These are phyloP conservation scores for Merluccius polli DNA, from an alignment of 2,797 vertebrate genomes.

Conservation along the genomic window DNA sequence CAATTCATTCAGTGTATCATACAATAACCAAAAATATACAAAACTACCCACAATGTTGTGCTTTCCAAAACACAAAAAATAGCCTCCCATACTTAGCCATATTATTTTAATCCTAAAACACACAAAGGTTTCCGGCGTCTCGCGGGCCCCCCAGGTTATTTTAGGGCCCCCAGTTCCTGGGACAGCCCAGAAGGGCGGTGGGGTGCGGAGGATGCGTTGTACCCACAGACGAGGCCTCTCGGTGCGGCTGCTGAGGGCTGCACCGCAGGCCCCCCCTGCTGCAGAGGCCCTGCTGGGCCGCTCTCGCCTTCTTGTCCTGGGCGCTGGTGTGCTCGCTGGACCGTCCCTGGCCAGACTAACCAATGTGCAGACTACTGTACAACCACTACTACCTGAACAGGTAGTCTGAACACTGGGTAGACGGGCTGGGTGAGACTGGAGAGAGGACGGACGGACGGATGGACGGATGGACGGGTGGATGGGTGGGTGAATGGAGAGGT, in stretches of 20 bases:
- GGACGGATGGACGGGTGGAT: background rate
- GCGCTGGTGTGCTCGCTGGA: background rate
- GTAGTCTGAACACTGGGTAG: conserved; percentile 99
- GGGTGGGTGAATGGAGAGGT: background rate
- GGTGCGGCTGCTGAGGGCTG: conserved; percentile 15
- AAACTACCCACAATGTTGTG: background rate
- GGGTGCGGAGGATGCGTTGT: conserved; percentile 31
- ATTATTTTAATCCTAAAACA: conserved; percentile 37
- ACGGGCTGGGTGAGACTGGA: conserved; percentile 79
- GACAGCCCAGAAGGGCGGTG: conserved; percentile 36
- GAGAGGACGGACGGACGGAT: background rate
- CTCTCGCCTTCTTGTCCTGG: background rate
- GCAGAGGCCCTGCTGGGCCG: conserved; percentile 55
- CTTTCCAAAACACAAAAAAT: conserved; percentile 1
- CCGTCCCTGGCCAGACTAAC: conserved; percentile 77
- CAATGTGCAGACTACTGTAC: conserved; percentile 89
- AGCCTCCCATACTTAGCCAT: background rate
- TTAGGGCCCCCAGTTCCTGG: conserved; percentile 35
- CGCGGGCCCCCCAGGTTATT: conserved; percentile 47
- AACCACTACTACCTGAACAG: conserved; percentile 99
- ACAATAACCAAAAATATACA: background rate
- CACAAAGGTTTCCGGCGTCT: conserved; percentile 21
- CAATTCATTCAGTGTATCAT: background rate
- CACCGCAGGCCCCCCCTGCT: conserved; percentile 4
- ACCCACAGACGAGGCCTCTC: conserved; percentile 28